A percentile compares a stretch with the other conserved stretches of the same genome.
Conservation (phyloP, 2,888 invertebrate species). For the Macrophya alboannulata region DNA sequence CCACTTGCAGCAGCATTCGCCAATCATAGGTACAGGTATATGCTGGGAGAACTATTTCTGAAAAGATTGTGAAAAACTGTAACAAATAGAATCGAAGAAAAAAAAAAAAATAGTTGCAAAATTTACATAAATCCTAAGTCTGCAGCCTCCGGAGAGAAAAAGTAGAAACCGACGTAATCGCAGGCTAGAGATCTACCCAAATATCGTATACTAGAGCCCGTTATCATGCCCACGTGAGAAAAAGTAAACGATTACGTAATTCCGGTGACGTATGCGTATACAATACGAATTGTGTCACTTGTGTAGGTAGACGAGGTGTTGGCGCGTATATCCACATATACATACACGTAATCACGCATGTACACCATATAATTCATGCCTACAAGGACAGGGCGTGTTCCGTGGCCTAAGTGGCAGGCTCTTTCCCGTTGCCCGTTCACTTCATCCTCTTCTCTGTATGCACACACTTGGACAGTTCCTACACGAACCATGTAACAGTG, state of each 20-base stretch:
- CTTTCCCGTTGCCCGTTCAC: not conserved
- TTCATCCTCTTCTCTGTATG: not conserved
- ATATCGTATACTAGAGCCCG: conserved; percentile 28
- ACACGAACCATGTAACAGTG: conserved; percentile 2
- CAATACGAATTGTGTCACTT: conserved; percentile 26
- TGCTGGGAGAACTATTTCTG: not conserved
- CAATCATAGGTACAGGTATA: not conserved
- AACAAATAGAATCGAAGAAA: not conserved
- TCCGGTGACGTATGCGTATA: not conserved
- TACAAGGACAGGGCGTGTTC: conserved; percentile 53
- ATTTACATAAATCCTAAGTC: not conserved
- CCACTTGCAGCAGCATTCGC: not conserved
- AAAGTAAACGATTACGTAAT: conserved; percentile 31
- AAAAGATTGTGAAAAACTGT: not conserved
- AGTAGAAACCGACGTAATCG: not conserved
- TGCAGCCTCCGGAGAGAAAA: not conserved
- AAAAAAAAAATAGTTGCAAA: not conserved
- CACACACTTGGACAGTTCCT: conserved; percentile 11
- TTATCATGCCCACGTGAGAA: conserved; percentile 41
- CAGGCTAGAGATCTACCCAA: not conserved
- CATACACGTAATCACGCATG: not conserved
- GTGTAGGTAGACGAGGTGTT: conserved; percentile 37
- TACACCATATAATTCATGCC: conserved; percentile 22
- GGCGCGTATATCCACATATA: conserved; percentile 13
- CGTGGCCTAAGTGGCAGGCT: not conserved